A percentile compares a stretch with the other conserved stretches of the same genome.
phyloP scores from a whole-genome alignment of 2,113 vertebrate genomes.

The Anguilla rostrata region DNA sequence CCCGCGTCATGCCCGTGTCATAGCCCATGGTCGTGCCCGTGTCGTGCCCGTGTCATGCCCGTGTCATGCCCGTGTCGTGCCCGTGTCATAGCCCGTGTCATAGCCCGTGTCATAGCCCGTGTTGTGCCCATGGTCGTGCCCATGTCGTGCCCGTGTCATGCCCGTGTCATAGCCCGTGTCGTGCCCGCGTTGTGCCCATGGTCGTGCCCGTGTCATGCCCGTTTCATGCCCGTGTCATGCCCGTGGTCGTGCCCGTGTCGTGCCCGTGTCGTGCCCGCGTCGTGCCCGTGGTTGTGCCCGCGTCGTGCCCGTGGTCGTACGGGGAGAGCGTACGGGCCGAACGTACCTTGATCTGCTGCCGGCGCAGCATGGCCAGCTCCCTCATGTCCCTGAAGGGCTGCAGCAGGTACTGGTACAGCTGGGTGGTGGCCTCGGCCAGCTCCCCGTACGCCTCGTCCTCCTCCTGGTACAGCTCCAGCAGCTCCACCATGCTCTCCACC shows the following conservation, averaged over 20 bases:
- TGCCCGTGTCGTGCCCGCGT: too few relatives aligned
- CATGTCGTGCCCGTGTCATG: too few relatives aligned
- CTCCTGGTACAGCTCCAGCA: constrained; percentile 88
- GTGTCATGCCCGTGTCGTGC: too few relatives aligned
- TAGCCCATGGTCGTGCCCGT: too few relatives aligned
- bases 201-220: background rate
- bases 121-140: too few relatives aligned
- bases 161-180: too few relatives aligned
- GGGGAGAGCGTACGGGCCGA: background rate
- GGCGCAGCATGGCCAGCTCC: constrained; percentile 90
- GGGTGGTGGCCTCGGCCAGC: constrained; percentile 89
- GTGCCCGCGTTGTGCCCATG: background rate
- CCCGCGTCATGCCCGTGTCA: too few relatives aligned
- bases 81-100: too few relatives aligned
- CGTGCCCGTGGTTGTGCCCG: too few relatives aligned
- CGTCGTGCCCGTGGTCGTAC: background rate
- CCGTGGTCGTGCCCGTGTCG: too few relatives aligned
- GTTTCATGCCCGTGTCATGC: too few relatives aligned
- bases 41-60: background rate
- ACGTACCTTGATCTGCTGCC: constrained; percentile 96
- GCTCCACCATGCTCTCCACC: constrained; percentile 92
- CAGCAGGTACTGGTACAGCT: constrained; percentile 94
- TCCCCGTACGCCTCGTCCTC: constrained; percentile 87
- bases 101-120: too few relatives aligned
- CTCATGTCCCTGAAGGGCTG: constrained; percentile 98